Conservation (phyloP, 2,797 vertebrate genomes). For the Catharus ustulatus region DNA sequence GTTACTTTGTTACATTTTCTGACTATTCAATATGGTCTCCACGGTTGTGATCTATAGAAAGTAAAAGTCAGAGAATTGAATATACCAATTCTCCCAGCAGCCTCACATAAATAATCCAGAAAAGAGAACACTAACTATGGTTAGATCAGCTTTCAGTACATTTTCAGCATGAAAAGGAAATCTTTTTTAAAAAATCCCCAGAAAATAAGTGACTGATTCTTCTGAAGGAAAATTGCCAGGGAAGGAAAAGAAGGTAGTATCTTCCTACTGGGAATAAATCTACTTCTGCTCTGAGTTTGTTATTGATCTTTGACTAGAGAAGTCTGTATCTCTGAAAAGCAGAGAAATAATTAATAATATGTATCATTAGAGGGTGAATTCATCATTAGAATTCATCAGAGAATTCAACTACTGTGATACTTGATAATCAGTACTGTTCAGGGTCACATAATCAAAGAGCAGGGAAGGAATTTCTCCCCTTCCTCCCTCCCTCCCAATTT, state of each 20-base stretch:
- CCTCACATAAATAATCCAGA: background rate
- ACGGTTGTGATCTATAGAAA: background rate
- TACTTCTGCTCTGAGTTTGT: background rate
- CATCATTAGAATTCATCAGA: background rate
- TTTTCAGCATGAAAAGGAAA: background rate
- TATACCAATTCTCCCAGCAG: background rate
- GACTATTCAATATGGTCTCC: background rate
- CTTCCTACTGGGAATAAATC: background rate
- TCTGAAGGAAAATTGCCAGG: background rate
- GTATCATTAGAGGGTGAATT: background rate
- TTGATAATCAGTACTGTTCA: background rate
- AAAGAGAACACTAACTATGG: background rate
- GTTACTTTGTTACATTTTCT: background rate
- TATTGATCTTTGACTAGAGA: background rate
- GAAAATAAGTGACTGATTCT: background rate
- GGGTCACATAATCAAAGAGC: background rate
- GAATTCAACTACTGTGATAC: background rate
- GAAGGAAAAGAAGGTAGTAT: background rate
- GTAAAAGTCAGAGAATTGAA: background rate
- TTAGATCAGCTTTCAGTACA: background rate
- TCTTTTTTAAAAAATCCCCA: background rate
- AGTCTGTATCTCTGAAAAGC: background rate
- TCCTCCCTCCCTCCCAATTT: background rate
- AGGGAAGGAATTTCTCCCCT: background rate
- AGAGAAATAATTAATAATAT: background rate